A percentile compares a stretch with the other conserved stretches of the same genome.
Conservation (phyloP, 2,888 invertebrate species). For the Biston stratarius region DNA sequence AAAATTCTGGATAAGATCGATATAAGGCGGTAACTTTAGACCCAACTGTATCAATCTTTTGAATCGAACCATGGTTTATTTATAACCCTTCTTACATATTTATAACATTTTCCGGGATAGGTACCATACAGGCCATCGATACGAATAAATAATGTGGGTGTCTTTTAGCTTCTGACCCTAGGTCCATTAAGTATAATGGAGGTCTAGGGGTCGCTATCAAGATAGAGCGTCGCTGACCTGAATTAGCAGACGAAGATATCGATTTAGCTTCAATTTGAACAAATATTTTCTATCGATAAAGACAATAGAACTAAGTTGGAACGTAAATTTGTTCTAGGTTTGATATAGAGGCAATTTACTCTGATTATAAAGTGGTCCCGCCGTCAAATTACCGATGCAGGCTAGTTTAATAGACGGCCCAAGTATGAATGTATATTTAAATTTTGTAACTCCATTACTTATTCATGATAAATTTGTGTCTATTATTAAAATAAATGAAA, state of each 20-base stretch:
- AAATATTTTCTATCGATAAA: conserved; percentile 39
- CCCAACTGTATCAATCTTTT: conserved; percentile 35
- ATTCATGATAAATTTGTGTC: conserved; percentile 7
- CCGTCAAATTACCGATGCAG: conserved; percentile 21
- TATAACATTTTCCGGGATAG: conserved; percentile 43
- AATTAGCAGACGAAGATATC: conserved; percentile 53
- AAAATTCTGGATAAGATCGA: conserved; percentile 19
- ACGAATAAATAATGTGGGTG: conserved; percentile 55
- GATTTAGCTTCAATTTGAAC: conserved; percentile 40
- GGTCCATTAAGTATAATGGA: conserved; percentile 59
- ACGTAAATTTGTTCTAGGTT: conserved; percentile 20
- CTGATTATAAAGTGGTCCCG: conserved; percentile 20
- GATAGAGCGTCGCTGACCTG: conserved; percentile 53
- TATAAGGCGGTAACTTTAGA: conserved; percentile 6
- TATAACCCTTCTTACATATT: conserved; percentile 34
- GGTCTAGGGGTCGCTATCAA: conserved; percentile 54
- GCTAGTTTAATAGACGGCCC: conserved; percentile 6
- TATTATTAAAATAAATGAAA: background rate
- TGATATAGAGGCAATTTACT: conserved; percentile 22
- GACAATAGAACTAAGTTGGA: conserved; percentile 28
- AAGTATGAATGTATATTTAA: background rate
- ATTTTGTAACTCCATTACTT: conserved; percentile 12
- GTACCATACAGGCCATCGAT: conserved; percentile 47
- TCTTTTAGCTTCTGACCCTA: conserved; percentile 55
- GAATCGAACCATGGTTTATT: conserved; percentile 37